Percentiles rank a stretch among this genome's conserved stretches.
These are phyloP conservation scores for Zoanthus sociatus DNA, from an alignment of 92 coral and sea anemone species.

Conservation along the genomic window DNA sequence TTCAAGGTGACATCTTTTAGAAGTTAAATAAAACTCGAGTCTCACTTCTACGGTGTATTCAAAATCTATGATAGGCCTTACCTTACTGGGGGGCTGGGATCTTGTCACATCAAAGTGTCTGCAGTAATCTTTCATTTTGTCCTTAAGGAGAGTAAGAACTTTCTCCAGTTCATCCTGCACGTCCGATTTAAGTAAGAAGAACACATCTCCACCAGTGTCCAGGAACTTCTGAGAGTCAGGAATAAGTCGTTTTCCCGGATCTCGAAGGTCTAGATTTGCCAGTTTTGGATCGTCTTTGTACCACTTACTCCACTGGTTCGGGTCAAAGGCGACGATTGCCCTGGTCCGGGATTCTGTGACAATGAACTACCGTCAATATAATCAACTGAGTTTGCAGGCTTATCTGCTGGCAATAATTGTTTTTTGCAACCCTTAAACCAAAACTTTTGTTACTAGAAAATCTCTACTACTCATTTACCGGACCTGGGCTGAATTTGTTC, in stretches of 20 bases:
- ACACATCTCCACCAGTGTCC: conserved; percentile 84
- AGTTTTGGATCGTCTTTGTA: conserved; percentile 65
- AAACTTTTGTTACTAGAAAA: too few species aligned
- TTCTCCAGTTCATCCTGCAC: conserved; percentile 48
- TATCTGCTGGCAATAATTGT: too few species aligned
- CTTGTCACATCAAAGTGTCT: background rate
- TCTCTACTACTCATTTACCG: too few species aligned
- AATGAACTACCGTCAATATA: background rate
- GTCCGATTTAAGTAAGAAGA: conserved; percentile 75
- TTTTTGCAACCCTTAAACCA: too few species aligned
- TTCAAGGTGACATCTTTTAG: background rate
- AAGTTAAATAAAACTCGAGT: too few species aligned
- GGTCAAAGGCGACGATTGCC: conserved; percentile 78
- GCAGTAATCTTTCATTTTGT: background rate
- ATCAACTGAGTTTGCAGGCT: too few species aligned
- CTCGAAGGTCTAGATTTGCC: conserved; percentile 60
- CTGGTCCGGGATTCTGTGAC: conserved; percentile 66
- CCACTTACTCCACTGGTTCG: conserved; percentile 80
- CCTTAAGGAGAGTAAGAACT: conserved; percentile 26
- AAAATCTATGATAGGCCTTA: background rate
- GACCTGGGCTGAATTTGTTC: too few species aligned
- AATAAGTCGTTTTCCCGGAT: conserved; percentile 43
- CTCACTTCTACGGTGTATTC: background rate
- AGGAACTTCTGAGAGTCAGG: conserved; percentile 74
- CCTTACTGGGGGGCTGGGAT: background rate